These are phyloP conservation scores for Vidua chalybeata DNA, from an alignment of 2,113 vertebrate genomes.

Conservation along the genomic window DNA sequence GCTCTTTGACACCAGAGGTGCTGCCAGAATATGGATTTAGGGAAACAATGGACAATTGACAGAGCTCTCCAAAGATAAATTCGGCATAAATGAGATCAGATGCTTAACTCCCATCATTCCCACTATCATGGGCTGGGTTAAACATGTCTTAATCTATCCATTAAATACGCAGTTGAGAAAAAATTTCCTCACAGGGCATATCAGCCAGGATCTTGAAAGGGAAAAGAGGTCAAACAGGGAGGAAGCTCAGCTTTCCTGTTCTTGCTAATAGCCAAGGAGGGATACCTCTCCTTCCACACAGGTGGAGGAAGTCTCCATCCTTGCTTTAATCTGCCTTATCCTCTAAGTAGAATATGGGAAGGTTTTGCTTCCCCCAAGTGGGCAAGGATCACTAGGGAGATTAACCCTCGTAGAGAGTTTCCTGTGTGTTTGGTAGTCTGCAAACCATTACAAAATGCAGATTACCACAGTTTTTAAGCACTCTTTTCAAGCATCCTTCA, in stretches of 20 bases:
- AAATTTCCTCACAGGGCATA: conserved; percentile 38
- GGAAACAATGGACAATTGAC: conserved; percentile 61
- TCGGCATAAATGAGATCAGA: conserved; percentile 52
- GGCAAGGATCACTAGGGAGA: not conserved
- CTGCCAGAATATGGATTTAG: conserved; percentile 63
- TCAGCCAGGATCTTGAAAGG: conserved; percentile 24
- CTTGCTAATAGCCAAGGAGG: conserved; percentile 22
- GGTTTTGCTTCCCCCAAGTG: not conserved
- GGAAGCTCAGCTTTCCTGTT: conserved; percentile 25
- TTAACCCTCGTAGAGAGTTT: not conserved
- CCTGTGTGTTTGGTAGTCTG: conserved; percentile 21
- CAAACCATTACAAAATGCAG: not conserved
- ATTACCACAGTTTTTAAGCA: not conserved
- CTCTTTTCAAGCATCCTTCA: not conserved
- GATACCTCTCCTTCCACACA: conserved; percentile 24
- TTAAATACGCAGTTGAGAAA: conserved; percentile 16
- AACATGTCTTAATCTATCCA: conserved; percentile 21
- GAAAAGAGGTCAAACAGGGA: conserved; percentile 25
- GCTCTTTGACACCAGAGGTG: conserved; percentile 28
- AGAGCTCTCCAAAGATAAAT: conserved; percentile 48
- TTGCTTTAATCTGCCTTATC: conserved; percentile 12
- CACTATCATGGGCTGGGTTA: not conserved
- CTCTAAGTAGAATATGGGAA: conserved; percentile 20
- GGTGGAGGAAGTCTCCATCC: conserved; percentile 3
- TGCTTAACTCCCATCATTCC: conserved; percentile 23